Percentiles rank a stretch among this genome's conserved stretches.
Evolutionary conservation across 2,888 invertebrate genomes (phyloP).

Genomic region (Amphipoea oculea): DNA sequence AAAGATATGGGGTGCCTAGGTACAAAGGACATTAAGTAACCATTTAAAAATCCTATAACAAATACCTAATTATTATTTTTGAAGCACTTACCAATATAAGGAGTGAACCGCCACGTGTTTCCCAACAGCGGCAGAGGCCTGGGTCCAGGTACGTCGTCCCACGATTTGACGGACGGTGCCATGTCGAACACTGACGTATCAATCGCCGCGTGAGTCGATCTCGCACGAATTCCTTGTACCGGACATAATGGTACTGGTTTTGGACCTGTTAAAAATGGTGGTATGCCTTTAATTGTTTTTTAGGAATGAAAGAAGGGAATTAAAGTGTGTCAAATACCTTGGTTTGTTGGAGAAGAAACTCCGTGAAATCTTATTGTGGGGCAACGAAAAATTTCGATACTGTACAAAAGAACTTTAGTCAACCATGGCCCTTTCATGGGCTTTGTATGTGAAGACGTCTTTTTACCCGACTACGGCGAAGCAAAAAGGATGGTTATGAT

Average conservation of each 20-base stretch:
- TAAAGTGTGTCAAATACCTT: background rate
- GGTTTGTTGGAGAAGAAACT: background rate
- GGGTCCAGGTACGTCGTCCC: slow-evolving; percentile 91
- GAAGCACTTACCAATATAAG: slow-evolving; percentile 89
- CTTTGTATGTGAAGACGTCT: background rate
- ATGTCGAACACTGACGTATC: slow-evolving; percentile 79
- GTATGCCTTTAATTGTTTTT: background rate
- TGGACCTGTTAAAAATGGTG: slow-evolving; percentile 61
- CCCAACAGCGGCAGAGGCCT: slow-evolving; percentile 91
- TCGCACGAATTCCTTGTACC: slow-evolving; percentile 77
- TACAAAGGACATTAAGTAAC: background rate
- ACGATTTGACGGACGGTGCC: slow-evolving; percentile 83
- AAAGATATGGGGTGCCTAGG: background rate
- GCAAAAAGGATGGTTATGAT: too few species aligned
- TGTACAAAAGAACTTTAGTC: background rate
- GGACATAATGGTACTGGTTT: slow-evolving; percentile 74
- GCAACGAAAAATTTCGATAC: background rate
- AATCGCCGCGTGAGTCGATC: slow-evolving; percentile 83
- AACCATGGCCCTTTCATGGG: background rate
- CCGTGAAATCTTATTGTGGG: background rate
- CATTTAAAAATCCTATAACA: background rate
- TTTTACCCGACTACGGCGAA: too few species aligned
- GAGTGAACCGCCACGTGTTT: slow-evolving; percentile 92
- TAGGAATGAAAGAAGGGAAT: background rate
- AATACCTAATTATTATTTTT: background rate